Base-by-base conservation (phyloP, 1,140 invertebrate species). In the Ips typographus region DNA sequence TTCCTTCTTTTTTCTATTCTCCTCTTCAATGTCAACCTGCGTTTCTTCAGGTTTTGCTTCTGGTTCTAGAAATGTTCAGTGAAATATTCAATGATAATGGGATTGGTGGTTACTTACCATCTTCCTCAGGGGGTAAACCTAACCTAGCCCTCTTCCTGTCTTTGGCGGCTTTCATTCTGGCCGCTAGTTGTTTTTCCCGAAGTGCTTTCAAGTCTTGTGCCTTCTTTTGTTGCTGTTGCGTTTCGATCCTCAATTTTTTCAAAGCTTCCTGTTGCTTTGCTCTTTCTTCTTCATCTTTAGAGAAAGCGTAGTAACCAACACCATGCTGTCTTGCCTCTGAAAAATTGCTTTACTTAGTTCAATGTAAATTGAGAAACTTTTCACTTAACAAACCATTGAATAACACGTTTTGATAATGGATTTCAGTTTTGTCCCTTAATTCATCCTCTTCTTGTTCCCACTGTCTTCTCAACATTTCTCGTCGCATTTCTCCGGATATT, bases 371-470 rank as follows among this genome's bases (percentile, higher is more conserved):
- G 36, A 36, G 63, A 49, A 60, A 55, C 39, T 61, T 42, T 42
- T 59, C 38, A 37, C 7, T 6, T 42, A 57, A 60, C 39, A 36
- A 42, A 91, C 90, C 94, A 81, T 94, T 90, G 79, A 92, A 95
- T 7, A 93, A 83, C 47, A 97, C 83, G 82, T 96, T 93, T 80
- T 95, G 89, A 77, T 96, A 97, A 82, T 96, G 93, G 61, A 95
- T 88, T 76, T 93, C 86, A 71, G 53, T 70, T 78, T 79, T 84
- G 76, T 84, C 83, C 39, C 85, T 74, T 37, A 87, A 80, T 75
- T 85, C 84, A 70, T 77, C 83, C 76, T 87, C 86, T 75, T 90
- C 87, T 73, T 86, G 76, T 72, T 91, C 89, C 90, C 90, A 90
- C 76, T 88, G 85, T 52, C 84, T 75, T 6, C 86, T 81, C 60